Evolutionary conservation across 2,113 vertebrate genomes (phyloP).

Genomic region (Galbula dea): DNA sequence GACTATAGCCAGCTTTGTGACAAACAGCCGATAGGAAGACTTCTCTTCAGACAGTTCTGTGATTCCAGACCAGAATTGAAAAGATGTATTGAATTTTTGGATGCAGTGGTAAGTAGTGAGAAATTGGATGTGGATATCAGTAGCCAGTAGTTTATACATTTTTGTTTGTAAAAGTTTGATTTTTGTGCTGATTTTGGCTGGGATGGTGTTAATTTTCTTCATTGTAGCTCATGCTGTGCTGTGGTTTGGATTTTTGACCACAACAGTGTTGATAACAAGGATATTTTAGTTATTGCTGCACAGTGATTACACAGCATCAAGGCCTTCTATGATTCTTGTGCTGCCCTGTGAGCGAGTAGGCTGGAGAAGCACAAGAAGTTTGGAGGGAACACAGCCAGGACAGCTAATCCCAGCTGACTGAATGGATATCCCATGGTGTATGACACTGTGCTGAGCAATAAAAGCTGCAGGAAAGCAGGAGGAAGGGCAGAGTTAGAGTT

Average conservation of each 20-base stretch:
- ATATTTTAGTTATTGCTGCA: background rate
- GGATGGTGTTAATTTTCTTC: background rate
- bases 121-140: background rate
- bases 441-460: background rate
- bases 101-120: slow-evolving; percentile 85
- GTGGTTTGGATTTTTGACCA: background rate
- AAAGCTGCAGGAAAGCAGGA: background rate
- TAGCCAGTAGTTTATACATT: background rate
- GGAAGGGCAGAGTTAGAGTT: background rate
- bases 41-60: slow-evolving; percentile 91
- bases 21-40: slow-evolving; percentile 89
- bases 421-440: background rate
- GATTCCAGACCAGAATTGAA: slow-evolving; percentile 81
- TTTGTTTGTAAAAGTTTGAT: background rate
- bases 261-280: background rate
- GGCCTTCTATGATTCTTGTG: background rate
- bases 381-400: background rate
- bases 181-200: background rate
- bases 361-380: background rate
- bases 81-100: slow-evolving; percentile 86
- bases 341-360: background rate
- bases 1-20: slow-evolving; percentile 88
- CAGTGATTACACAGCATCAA: background rate
- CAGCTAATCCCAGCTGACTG: background rate
- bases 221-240: background rate